These are phyloP conservation scores for Pseudococcus longispinus DNA, from an alignment of 2,888 invertebrate species.

Conservation along the genomic window DNA sequence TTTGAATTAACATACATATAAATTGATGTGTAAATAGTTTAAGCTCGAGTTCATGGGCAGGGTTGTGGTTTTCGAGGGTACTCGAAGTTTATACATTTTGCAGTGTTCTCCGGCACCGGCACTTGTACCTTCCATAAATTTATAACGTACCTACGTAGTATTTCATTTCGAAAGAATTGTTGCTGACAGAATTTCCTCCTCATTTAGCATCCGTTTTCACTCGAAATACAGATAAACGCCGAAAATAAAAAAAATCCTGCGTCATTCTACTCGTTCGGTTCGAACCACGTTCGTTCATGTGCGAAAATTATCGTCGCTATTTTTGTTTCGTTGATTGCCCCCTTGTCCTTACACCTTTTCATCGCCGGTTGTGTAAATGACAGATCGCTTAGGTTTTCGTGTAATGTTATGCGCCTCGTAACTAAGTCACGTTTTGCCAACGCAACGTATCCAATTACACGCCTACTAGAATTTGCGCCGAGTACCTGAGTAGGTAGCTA, in stretches of 20 bases:
- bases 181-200: not conserved
- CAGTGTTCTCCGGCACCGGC: too few species aligned
- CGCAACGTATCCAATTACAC: not conserved
- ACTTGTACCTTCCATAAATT: not conserved
- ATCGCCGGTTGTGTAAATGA: not conserved
- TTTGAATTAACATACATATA: too few species aligned
- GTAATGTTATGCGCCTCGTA: not conserved
- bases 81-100: not conserved
- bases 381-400: not conserved
- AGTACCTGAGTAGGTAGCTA: not conserved
- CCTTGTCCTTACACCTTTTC: not conserved
- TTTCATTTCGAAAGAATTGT: not conserved
- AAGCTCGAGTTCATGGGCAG: too few species aligned
- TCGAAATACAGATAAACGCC: not conserved
- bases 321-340: not conserved
- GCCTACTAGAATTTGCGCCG: not conserved
- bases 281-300: not conserved
- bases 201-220: constrained; percentile 2
- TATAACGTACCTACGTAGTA: not conserved
- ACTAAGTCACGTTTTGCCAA: not conserved
- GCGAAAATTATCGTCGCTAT: not conserved
- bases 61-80: too few species aligned
- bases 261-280: not conserved
- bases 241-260: not conserved
- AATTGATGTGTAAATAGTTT: too few species aligned